phyloP scores from a whole-genome alignment of 2,888 invertebrate genomes.

The Ypsolopha scabrella region DNA sequence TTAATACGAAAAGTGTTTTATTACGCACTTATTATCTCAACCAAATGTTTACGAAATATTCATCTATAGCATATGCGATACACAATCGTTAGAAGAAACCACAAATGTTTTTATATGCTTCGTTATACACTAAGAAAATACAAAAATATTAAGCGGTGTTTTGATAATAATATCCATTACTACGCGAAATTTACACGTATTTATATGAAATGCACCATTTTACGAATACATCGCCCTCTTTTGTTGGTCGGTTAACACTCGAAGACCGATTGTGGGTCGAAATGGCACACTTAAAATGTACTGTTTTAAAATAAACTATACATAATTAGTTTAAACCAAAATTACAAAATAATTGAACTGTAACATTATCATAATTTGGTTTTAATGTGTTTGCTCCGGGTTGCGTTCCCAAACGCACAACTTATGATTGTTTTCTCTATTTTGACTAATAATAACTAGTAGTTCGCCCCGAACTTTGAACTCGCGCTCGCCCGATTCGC shows the following conservation, averaged over 20 bases:
- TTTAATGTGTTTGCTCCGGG: too few relatives aligned
- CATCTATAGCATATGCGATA: constrained; percentile 64
- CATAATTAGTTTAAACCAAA: too few relatives aligned
- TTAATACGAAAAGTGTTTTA: constrained; percentile 67
- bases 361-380: too few relatives aligned
- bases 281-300: too few relatives aligned
- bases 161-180: constrained; percentile 37
- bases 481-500: too few relatives aligned
- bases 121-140: constrained; percentile 65
- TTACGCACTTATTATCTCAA: constrained; percentile 71
- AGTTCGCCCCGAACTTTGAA: too few relatives aligned
- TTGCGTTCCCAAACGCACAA: too few relatives aligned
- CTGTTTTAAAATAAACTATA: too few relatives aligned
- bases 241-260: constrained; percentile 51
- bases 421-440: too few relatives aligned
- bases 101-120: constrained; percentile 41
- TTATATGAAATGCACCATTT: constrained; percentile 52
- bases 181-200: constrained; percentile 16
- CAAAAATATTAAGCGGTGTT: constrained; percentile 68
- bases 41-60: constrained; percentile 63
- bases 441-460: too few relatives aligned
- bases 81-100: constrained; percentile 62
- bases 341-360: too few relatives aligned
- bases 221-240: constrained; percentile 29
- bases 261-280: constrained; percentile 32